Evolutionary conservation across 2,888 invertebrate genomes (phyloP).

Genomic region (Agriotes lineatus): DNA sequence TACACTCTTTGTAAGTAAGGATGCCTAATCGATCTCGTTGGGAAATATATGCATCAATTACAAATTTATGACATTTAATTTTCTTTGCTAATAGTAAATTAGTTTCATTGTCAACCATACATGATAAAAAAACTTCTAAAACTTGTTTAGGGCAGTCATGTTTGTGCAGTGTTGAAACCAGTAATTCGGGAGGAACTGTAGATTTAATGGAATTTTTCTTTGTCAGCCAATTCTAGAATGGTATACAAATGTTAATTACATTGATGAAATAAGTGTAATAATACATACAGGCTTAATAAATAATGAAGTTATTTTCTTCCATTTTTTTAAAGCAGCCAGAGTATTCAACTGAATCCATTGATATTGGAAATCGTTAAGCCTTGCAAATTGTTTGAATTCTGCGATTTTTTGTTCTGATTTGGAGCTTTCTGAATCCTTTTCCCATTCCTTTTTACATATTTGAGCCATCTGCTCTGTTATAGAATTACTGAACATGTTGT

Average conservation of each 20-base stretch:
- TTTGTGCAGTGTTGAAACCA: conserved; percentile 57
- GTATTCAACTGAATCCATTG: conserved; percentile 62
- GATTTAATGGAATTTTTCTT: conserved; percentile 60
- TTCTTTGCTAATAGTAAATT: conserved; percentile 73
- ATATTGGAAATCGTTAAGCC: conserved; percentile 59
- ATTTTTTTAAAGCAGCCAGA: conserved; percentile 55
- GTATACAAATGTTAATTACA: neutral
- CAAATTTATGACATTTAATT: conserved; percentile 75
- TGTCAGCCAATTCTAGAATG: conserved; percentile 70
- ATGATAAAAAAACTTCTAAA: conserved; percentile 60
- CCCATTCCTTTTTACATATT: conserved; percentile 54
- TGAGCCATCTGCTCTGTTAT: conserved; percentile 57
- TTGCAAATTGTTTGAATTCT: conserved; percentile 58
- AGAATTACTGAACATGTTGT: conserved; percentile 52
- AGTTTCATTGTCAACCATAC: conserved; percentile 66
- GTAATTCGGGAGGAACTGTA: conserved; percentile 55
- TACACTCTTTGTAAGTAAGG: conserved; percentile 73
- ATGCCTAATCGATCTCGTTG: conserved; percentile 75
- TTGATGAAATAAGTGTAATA: neutral
- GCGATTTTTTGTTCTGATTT: conserved; percentile 46
- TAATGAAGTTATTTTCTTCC: conserved; percentile 55
- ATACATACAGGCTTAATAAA: conserved; percentile 58
- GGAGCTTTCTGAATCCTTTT: conserved; percentile 49
- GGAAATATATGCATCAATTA: conserved; percentile 72
- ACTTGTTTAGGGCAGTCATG: conserved; percentile 64